phyloP scores from a whole-genome alignment of 2,113 vertebrate genomes.

The Amphilophus citrinellus region DNA sequence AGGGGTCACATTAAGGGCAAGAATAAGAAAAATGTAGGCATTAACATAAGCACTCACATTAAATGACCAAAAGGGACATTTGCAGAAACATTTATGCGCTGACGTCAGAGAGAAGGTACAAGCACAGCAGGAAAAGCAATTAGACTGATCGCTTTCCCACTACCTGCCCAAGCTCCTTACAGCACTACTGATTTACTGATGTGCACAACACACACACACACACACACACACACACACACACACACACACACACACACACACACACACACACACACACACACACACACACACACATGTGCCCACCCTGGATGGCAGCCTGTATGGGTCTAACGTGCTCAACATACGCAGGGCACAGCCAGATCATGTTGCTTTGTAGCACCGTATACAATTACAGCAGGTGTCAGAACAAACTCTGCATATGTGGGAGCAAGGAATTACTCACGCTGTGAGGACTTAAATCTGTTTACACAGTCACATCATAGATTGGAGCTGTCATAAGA shows the following conservation, averaged over 20 bases:
- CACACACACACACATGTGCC: slow-evolving; percentile 2
- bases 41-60: neutral
- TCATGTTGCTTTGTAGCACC: slow-evolving; percentile 57
- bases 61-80: neutral
- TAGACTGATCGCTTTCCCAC: slow-evolving; percentile 60
- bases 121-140: slow-evolving; percentile 63
- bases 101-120: slow-evolving; percentile 15
- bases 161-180: slow-evolving; percentile 15
- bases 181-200: slow-evolving; percentile 27
- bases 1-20: neutral
- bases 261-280: slow-evolving; percentile 24
- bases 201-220: slow-evolving; percentile 25
- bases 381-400: slow-evolving; percentile 62
- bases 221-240: neutral
- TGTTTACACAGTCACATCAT: neutral
- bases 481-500: neutral
- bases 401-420: slow-evolving; percentile 33
- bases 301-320: neutral
- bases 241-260: no score
- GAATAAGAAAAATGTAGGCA: neutral
- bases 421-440: neutral
- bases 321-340: slow-evolving; percentile 27
- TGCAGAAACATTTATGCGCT: slow-evolving; percentile 16
- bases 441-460: slow-evolving; percentile 6
- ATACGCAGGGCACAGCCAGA: slow-evolving; percentile 41